A percentile compares a stretch with the other conserved stretches of the same genome.
These are phyloP conservation scores for Coranthus polyacanthus DNA, from an alignment of 2,797 vertebrate species.

Conservation along the genomic window DNA sequence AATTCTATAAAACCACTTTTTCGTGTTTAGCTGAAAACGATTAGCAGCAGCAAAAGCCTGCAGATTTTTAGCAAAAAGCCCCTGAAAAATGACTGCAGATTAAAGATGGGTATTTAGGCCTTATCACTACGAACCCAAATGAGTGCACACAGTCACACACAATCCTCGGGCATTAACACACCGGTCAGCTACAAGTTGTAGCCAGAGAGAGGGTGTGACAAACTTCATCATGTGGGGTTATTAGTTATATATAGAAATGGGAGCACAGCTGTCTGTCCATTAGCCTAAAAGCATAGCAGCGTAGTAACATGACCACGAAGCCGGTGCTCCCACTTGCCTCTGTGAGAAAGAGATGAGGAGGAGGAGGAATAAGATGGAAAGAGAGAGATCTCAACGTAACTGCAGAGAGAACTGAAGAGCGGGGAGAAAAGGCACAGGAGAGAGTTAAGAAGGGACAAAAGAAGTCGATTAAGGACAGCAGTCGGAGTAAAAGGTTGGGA, in stretches of 20 bases:
- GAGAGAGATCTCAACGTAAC: constrained; percentile 5
- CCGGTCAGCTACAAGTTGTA: constrained; percentile 19
- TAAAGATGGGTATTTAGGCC: constrained; percentile 28
- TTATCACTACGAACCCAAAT: background rate
- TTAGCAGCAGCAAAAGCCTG: constrained; percentile 12
- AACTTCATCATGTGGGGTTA: constrained; percentile 57
- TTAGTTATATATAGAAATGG: constrained; percentile 79
- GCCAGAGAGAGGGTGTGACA: constrained; percentile 50
- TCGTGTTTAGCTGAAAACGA: constrained; percentile 19
- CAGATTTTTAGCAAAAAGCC: constrained; percentile 4
- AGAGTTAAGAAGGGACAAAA: background rate
- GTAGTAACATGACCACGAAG: constrained; percentile 28
- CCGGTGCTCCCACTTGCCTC: constrained; percentile 26
- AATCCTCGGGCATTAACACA: constrained; percentile 18
- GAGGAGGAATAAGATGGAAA: constrained; percentile 14
- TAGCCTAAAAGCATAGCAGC: constrained; percentile 74
- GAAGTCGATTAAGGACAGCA: background rate
- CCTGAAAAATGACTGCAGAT: constrained; percentile 31
- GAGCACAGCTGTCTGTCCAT: constrained; percentile 77
- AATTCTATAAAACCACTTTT: constrained; percentile 46
- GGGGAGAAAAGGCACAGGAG: background rate
- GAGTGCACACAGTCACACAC: constrained; percentile 4
- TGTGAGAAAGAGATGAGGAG: background rate
- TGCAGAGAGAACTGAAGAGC: constrained; percentile 3
- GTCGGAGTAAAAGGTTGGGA: background rate